phyloP scores from a whole-genome alignment of 2,113 vertebrate genomes.

The Otus sunia region DNA sequence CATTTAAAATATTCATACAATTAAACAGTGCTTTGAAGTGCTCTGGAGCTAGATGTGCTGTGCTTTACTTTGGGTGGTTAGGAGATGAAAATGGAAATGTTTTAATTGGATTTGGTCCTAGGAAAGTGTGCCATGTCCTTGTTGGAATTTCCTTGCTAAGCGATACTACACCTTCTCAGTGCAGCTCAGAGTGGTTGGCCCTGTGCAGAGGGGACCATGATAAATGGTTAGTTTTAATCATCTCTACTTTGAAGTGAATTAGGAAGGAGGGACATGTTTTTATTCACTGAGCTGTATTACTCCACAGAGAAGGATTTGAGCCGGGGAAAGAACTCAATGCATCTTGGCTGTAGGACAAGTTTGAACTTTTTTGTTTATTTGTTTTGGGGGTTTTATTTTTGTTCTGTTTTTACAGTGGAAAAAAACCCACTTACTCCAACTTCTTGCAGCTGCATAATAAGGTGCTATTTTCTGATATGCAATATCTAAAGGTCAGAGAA shows the following conservation, averaged over 20 bases:
- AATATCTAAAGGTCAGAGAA: conserved; percentile 42
- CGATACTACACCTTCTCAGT: not conserved
- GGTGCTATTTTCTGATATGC: conserved; percentile 1
- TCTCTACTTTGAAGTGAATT: conserved; percentile 22
- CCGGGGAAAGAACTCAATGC: not conserved
- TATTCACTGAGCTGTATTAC: conserved; percentile 3
- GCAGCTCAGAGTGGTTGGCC: not conserved
- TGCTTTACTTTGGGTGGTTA: conserved; percentile 26
- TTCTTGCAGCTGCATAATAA: not conserved
- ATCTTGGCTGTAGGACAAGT: not conserved
- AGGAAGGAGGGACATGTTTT: conserved; percentile 30
- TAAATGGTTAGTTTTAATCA: conserved; percentile 59
- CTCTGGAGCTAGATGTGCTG: not conserved
- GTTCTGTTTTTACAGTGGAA: not conserved
- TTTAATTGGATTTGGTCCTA: conserved; percentile 66
- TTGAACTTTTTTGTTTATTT: not conserved
- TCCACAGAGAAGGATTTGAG: not conserved
- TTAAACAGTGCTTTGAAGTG: conserved; percentile 57
- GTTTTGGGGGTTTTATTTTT: not conserved
- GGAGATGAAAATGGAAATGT: conserved; percentile 57
- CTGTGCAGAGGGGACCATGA: conserved; percentile 22
- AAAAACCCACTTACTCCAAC: not conserved
- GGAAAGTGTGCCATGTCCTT: conserved; percentile 60
- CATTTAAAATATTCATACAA: conserved; percentile 43
- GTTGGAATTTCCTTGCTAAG: conserved; percentile 51